Percentiles rank a stretch among this genome's conserved stretches.
These are phyloP conservation scores for Macaca fascicularis DNA, from an alignment of 2,113 vertebrate species.

Conservation along the genomic window T2T-MFA8v1.1 NC_088380.1:179682001-179682500, in stretches of 20 bases:
- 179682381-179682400: rapidly evolving
- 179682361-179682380: background rate
- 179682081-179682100: background rate
- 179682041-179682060: background rate
- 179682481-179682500: background rate
- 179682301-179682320: no score
- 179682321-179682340: background rate
- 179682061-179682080: background rate
- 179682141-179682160: background rate
- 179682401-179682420: background rate
- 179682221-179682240: background rate
- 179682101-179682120: background rate
- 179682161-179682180: background rate
- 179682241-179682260: background rate
- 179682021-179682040: background rate
- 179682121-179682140: background rate
- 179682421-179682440: background rate
- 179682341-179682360: background rate
- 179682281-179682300: background rate
- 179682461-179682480: background rate
- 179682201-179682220: background rate
- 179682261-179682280: background rate
- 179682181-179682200: background rate
- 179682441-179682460: background rate
- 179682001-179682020: background rate